Percentiles rank a stretch among this genome's conserved stretches.
Conservation (phyloP, 2,888 invertebrate species). For the Tetramorium bicarinatum region DNA sequence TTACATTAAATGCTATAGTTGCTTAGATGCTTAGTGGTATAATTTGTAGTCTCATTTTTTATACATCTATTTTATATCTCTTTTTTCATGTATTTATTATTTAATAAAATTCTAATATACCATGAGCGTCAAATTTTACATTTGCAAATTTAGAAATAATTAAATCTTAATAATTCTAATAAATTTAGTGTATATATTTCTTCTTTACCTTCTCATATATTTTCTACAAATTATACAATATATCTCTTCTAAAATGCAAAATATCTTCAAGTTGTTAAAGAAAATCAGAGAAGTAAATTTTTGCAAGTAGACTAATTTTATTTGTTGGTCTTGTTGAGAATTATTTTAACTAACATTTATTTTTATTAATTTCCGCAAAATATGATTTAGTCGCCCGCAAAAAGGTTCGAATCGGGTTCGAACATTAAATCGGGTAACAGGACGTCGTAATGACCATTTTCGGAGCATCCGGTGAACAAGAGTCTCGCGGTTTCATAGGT, state of each 20-base stretch:
- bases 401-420: no score
- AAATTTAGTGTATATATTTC: background rate
- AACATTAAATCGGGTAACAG: conserved; percentile 69
- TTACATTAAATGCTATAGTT: background rate
- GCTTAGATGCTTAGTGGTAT: no score
- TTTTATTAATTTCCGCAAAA: background rate
- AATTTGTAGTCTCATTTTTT: no score
- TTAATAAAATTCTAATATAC: background rate
- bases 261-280: background rate
- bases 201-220: background rate
- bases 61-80: no score
- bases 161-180: conserved; percentile 3
- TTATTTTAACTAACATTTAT: background rate
- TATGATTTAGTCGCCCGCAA: background rate
- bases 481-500: conserved; percentile 78
- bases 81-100: background rate
- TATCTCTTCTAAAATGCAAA: background rate
- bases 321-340: background rate
- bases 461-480: conserved; percentile 81
- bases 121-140: background rate
- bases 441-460: conserved; percentile 83
- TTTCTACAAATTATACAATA: background rate
- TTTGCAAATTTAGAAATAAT: background rate
- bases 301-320: background rate
- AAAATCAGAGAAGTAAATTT: background rate